A percentile compares a stretch with the other conserved stretches of the same genome.
Evolutionary conservation across 2,113 vertebrate genomes (phyloP).

Genomic region (Thryonomys swinderianus): DNA sequence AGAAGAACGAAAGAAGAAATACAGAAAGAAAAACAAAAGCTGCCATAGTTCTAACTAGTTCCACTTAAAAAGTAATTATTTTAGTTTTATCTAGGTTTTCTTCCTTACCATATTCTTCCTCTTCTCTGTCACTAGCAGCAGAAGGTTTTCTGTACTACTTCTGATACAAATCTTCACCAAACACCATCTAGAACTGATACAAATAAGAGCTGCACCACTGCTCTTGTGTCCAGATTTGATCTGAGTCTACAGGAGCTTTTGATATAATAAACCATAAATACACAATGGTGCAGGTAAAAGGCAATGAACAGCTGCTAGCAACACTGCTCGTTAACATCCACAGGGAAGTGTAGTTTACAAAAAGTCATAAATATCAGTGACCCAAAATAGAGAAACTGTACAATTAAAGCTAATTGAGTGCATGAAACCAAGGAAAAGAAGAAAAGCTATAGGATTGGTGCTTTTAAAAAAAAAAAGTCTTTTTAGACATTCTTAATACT

Average conservation of each 20-base stretch:
- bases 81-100: background rate
- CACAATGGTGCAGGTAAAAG: background rate
- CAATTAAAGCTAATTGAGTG: background rate
- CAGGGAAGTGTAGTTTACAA: background rate
- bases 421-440: slow-evolving; percentile 19
- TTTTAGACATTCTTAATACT: slow-evolving; percentile 8
- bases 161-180: background rate
- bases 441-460: background rate
- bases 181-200: background rate
- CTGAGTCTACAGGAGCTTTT: background rate
- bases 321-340: background rate
- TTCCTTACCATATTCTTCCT: background rate
- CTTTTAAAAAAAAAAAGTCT: background rate
- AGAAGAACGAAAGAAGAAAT: too few relatives aligned
- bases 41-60: background rate
- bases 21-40: too few relatives aligned
- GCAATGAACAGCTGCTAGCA: background rate
- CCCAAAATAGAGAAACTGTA: background rate
- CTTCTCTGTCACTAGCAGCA: background rate
- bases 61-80: background rate
- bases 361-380: background rate
- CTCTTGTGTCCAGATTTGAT: background rate
- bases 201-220: background rate
- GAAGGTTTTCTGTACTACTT: background rate
- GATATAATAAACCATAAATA: background rate